Base-by-base conservation (phyloP, 1,140 invertebrate species). In the Drosophila repleta region DNA sequence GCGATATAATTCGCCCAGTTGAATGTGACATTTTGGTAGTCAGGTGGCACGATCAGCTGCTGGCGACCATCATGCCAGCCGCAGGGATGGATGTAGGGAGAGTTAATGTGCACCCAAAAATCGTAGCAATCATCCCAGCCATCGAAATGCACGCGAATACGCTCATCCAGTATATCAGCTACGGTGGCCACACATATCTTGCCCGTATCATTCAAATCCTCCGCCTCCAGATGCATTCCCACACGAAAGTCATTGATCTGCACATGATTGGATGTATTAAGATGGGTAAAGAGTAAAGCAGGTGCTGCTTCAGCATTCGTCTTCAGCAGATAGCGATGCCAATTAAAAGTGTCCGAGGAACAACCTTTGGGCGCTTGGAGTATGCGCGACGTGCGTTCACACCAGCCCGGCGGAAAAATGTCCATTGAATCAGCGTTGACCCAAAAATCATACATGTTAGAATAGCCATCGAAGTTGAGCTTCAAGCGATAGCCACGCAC, bases 161-260 rank as follows among this genome's bases (percentile, higher is more conserved):
- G 93, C 75, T 95, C 95, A 75, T 97, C 96, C 92, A 98, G 94
- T 58, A 97, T 94, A 87, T 97, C 96, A 45, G 95, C 94, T 10
- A 98, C 94, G 21, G 96, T 96, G 1, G 97, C 97, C n/a, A 98
- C 97, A 90, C 97, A 97, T 20, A 98, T 95, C 37, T 96, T 91
- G 0, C 94, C 94, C 7, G 95, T 95, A 92, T 98, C 97, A 90
- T 97, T 97, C 35, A 96, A 94, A 92, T 99, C 98, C 45, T 98
- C 97, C 7, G 98, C 98, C 93, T 99, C 98, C 21, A 99, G 92
- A 92, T 99, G 99, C 97, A 97, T 97, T 32, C 97, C 97, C 55
- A 96, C 93, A 7, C 18, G 52, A 20, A 90, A 91, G 3, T 70
- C 74, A 60, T 90, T 90, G 5, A 53, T 29, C 13, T 43, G 65